phyloP scores from a whole-genome alignment of 2,113 vertebrate species.

The Pandion haliaetus region DNA sequence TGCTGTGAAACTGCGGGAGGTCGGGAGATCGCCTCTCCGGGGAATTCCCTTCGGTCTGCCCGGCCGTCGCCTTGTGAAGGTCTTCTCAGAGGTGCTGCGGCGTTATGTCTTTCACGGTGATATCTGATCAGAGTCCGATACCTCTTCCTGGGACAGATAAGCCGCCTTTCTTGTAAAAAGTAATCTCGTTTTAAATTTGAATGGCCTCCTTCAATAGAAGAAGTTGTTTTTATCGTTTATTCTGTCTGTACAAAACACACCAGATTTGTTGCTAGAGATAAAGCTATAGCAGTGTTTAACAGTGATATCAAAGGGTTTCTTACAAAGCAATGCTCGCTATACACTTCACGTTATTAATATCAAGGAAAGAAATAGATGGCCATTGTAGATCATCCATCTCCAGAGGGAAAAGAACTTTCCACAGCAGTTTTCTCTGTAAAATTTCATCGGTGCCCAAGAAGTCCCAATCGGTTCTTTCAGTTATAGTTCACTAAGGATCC shows the following conservation, averaged over 20 bases:
- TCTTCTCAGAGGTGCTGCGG: fast-evolving
- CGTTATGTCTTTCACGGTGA: fast-evolving
- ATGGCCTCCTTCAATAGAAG: neutral
- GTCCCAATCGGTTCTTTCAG: neutral
- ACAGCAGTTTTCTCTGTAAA: neutral
- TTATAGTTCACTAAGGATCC: neutral
- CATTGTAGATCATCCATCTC: neutral
- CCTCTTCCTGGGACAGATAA: neutral
- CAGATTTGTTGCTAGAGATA: neutral
- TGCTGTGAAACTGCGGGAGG: neutral
- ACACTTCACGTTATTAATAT: neutral
- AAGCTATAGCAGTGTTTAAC: neutral
- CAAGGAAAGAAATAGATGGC: neutral
- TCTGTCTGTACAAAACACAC: neutral
- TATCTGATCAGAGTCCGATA: neutral
- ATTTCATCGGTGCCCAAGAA: neutral
- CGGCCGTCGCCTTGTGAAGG: neutral
- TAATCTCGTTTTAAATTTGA: neutral
- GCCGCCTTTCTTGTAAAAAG: neutral
- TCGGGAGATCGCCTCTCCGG: fast-evolving
- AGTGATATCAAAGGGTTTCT: conserved; percentile 11
- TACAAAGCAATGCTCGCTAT: neutral
- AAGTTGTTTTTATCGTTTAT: neutral
- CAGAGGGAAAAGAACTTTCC: neutral
- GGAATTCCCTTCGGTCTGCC: neutral